phyloP scores from a whole-genome alignment of 2,113 vertebrate genomes.

The Hirundichthys speculiger region DNA sequence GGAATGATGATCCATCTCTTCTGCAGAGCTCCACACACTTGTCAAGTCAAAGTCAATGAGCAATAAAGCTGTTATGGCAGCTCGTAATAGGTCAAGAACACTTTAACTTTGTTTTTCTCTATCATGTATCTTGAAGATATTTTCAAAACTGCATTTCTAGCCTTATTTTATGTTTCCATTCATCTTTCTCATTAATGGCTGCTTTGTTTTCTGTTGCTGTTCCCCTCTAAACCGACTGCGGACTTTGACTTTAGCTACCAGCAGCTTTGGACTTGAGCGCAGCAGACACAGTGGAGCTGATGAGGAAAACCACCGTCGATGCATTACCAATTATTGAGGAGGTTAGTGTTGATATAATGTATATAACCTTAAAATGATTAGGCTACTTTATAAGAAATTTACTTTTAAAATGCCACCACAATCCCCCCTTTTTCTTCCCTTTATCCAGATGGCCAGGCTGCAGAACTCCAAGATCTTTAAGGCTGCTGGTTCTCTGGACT shows the following conservation, averaged over 20 bases:
- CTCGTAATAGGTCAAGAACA: no score
- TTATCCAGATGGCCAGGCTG: conserved; percentile 54
- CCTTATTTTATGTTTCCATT: no score
- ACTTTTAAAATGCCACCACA: no score
- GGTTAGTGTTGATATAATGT: conserved; percentile 48
- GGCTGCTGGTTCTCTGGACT: conserved; percentile 60
- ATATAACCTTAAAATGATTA: background rate
- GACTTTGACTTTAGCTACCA: conserved; percentile 45
- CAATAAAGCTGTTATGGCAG: no score
- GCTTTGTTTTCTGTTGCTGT: background rate
- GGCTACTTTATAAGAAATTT: no score
- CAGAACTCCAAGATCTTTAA: conserved; percentile 48
- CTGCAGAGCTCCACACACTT: no score
- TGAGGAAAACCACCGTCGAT: conserved; percentile 41
- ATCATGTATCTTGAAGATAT: no score
- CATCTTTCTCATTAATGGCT: no score
- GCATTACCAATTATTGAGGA: conserved; percentile 57
- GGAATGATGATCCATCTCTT: no score
- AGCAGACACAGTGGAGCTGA: conserved; percentile 13
- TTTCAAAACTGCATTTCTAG: no score
- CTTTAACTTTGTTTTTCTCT: no score
- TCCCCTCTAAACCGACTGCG: background rate
- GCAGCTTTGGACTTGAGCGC: conserved; percentile 20
- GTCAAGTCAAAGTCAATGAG: no score
- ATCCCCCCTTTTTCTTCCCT: background rate